A percentile compares a stretch with the other conserved stretches of the same genome.
Conservation (phyloP, 2,888 invertebrate genomes). For the Lochmaea capreae region DNA sequence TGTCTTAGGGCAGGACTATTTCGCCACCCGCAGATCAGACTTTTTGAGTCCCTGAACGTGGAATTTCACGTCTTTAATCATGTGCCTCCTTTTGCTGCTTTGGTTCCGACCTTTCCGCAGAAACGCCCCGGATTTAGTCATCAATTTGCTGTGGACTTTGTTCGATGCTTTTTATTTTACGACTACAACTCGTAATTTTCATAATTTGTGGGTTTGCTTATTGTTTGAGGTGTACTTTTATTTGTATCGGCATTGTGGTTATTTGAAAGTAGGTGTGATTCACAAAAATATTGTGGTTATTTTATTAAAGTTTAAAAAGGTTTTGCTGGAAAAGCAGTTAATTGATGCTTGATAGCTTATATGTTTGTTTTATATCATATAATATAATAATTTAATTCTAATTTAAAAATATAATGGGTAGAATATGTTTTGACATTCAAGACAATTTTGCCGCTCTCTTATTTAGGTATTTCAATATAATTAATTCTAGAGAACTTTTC, state of each 20-base stretch:
- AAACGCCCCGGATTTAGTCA: constrained; percentile 30
- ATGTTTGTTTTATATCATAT: background rate
- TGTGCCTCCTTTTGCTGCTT: constrained; percentile 21
- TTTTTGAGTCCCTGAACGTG: constrained; percentile 48
- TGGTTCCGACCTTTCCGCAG: constrained; percentile 36
- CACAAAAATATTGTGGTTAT: background rate
- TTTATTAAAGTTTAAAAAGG: background rate
- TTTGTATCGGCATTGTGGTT: constrained; percentile 3
- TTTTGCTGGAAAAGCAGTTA: background rate
- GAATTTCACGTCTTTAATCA: constrained; percentile 55
- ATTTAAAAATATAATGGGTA: background rate
- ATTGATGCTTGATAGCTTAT: background rate
- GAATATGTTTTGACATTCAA: no score
- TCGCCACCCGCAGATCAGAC: constrained; percentile 60
- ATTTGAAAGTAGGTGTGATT: background rate
- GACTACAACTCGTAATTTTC: constrained; percentile 27
- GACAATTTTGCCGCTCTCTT: no score
- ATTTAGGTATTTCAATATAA: no score
- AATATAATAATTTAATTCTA: background rate
- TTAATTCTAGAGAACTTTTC: no score
- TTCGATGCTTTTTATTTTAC: constrained; percentile 25
- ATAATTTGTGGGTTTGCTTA: constrained; percentile 28
- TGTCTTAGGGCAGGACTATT: constrained; percentile 54
- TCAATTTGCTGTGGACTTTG: constrained; percentile 16
- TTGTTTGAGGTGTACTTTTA: constrained; percentile 21